These are phyloP conservation scores for Brachypterus glaber DNA, from an alignment of 2,888 invertebrate species.

Conservation along the genomic window DNA sequence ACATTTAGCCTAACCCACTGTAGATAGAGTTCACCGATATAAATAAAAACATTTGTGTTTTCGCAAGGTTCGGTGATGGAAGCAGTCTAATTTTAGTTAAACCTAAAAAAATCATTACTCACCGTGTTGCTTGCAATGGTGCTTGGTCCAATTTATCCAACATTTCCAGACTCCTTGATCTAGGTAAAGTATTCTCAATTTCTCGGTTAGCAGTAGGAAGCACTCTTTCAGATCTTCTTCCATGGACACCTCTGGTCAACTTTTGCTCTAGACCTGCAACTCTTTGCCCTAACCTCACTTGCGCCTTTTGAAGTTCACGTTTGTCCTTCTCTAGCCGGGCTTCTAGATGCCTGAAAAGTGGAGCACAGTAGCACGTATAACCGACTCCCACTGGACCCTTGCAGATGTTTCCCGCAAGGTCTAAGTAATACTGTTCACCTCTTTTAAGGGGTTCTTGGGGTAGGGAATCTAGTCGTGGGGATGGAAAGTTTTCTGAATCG, in stretches of 20 bases:
- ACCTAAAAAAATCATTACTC: conserved; percentile 9
- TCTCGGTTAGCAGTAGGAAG: conserved; percentile 47
- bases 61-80: no score
- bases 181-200: conserved; percentile 50
- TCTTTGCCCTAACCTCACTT: conserved; percentile 68
- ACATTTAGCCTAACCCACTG: no score
- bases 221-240: conserved; percentile 48
- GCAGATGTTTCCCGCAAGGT: conserved; percentile 83
- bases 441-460: conserved; percentile 76
- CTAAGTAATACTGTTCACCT: conserved; percentile 90
- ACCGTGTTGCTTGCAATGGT: conserved; percentile 34
- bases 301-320: conserved; percentile 68
- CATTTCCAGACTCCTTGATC: conserved; percentile 64
- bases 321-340: conserved; percentile 72
- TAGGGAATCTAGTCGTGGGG: conserved; percentile 74
- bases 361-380: conserved; percentile 87
- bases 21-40: not conserved
- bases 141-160: conserved; percentile 42
- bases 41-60: no score
- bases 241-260: conserved; percentile 54
- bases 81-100: not conserved
- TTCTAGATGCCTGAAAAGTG: conserved; percentile 82
- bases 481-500: conserved; percentile 74
- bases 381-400: conserved; percentile 94
- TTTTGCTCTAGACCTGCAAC: conserved; percentile 70